A percentile compares a stretch with the other conserved stretches of the same genome.
Evolutionary conservation across 2,797 vertebrate species (phyloP).

Genomic region (Sebastes elongatus): DNA sequence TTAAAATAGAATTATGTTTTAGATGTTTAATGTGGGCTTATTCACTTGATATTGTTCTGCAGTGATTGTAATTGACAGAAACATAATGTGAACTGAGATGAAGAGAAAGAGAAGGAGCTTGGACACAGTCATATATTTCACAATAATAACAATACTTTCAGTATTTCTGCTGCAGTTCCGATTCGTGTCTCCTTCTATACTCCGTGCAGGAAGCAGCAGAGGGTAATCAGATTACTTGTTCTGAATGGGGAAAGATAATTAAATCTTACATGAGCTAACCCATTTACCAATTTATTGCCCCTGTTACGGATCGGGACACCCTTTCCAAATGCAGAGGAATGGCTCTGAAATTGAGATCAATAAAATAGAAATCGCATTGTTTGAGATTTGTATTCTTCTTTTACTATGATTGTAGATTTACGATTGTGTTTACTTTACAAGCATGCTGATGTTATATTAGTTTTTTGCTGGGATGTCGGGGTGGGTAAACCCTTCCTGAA

Average conservation of each 20-base stretch:
- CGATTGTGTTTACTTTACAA: neutral
- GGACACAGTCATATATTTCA: neutral
- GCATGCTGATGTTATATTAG: neutral
- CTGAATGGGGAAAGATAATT: constrained; percentile 87
- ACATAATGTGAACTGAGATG: neutral
- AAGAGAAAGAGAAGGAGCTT: neutral
- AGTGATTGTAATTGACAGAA: neutral
- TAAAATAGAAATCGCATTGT: constrained; percentile 16
- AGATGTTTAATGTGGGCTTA: no score
- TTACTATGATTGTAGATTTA: neutral
- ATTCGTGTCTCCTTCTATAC: constrained; percentile 66
- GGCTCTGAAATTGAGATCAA: constrained; percentile 38
- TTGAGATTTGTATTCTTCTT: constrained; percentile 10
- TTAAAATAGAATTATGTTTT: neutral
- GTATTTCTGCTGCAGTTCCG: constrained; percentile 75
- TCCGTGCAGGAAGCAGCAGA: constrained; percentile 86
- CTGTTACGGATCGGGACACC: constrained; percentile 74
- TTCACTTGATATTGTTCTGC: neutral
- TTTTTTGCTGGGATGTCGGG: neutral
- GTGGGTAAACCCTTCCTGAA: constrained; percentile 2
- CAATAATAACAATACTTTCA: constrained; percentile 53
- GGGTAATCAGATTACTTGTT: constrained; percentile 88
- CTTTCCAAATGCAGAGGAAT: constrained; percentile 74
- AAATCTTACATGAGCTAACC: constrained; percentile 86
- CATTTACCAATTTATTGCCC: constrained; percentile 76